phyloP scores from a whole-genome alignment of 2,888 invertebrate genomes.

The Lydus trimaculatus region DNA sequence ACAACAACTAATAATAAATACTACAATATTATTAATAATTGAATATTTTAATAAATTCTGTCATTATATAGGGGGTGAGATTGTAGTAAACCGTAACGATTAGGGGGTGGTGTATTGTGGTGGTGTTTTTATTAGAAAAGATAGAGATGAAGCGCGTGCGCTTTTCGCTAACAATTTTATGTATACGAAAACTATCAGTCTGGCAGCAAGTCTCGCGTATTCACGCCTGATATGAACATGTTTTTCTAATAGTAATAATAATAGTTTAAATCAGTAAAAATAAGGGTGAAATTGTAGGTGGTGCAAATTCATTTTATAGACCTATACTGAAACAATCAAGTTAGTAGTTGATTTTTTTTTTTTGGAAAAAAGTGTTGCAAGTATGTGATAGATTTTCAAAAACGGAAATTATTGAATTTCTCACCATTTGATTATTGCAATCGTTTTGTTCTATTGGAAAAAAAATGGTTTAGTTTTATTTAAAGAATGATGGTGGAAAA shows the following conservation, averaged over 20 bases:
- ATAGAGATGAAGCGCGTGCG: constrained; percentile 28
- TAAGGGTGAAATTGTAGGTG: not conserved
- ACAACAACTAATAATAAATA: constrained; percentile 15
- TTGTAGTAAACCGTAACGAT: constrained; percentile 27
- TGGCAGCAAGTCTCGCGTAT: constrained; percentile 34
- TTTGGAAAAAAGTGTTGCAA: not conserved
- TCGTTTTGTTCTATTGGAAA: constrained; percentile 41
- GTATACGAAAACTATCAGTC: constrained; percentile 33
- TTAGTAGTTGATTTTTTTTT: not conserved
- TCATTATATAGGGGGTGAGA: not conserved
- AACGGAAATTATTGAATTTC: not conserved
- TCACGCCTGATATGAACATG: constrained; percentile 30
- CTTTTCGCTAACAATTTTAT: constrained; percentile 27
- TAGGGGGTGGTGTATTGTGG: constrained; percentile 23
- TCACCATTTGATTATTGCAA: too few species aligned
- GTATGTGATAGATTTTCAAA: constrained; percentile 1
- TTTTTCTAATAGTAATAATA: constrained; percentile 5
- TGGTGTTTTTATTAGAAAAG: not conserved
- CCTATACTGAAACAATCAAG: not conserved
- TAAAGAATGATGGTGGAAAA: constrained; percentile 72
- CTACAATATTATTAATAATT: not conserved
- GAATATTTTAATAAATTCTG: not conserved
- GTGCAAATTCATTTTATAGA: not conserved
- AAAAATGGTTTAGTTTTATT: constrained; percentile 38
- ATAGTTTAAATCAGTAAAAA: not conserved